phyloP scores from a whole-genome alignment of 1,140 invertebrate species.

The Drosophila ogumai region DNA sequence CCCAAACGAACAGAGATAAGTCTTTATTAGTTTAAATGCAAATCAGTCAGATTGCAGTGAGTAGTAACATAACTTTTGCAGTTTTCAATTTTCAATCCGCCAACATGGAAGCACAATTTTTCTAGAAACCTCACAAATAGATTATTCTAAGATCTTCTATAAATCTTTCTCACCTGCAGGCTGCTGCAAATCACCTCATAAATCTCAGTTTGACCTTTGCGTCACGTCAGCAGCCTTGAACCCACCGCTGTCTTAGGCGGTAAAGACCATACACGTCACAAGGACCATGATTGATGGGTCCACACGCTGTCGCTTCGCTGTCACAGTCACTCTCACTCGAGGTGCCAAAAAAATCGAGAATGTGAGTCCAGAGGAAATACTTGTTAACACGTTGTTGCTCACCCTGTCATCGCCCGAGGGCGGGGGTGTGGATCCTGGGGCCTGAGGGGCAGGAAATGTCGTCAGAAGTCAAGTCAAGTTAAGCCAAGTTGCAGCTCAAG shows the following conservation, averaged over 20 bases:
- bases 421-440: neutral
- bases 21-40: neutral
- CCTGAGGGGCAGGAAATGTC: conserved; percentile 14
- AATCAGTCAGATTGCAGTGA: neutral
- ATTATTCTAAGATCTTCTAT: conserved; percentile 24
- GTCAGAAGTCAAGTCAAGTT: conserved; percentile 43
- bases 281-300: conserved; percentile 45
- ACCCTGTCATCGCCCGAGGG: neutral
- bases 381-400: conserved; percentile 54
- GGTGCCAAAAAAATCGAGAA: conserved; percentile 22
- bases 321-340: conserved; percentile 25
- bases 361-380: conserved; percentile 38
- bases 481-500: conserved; percentile 46
- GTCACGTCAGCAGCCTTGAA: conserved; percentile 42
- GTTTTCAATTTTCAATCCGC: neutral
- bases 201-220: conserved; percentile 43
- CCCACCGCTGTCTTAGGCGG: conserved; percentile 11
- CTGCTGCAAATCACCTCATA: conserved; percentile 31
- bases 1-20: neutral
- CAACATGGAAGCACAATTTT: neutral
- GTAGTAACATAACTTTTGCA: too few species aligned
- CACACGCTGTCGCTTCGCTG: conserved; percentile 19
- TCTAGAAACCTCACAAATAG: neutral
- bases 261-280: conserved; percentile 30
- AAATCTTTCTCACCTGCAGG: conserved; percentile 19